A percentile compares a stretch with the other conserved stretches of the same genome.
Conservation (phyloP, 2,113 vertebrate species). For the Ptyas mucosa region DNA sequence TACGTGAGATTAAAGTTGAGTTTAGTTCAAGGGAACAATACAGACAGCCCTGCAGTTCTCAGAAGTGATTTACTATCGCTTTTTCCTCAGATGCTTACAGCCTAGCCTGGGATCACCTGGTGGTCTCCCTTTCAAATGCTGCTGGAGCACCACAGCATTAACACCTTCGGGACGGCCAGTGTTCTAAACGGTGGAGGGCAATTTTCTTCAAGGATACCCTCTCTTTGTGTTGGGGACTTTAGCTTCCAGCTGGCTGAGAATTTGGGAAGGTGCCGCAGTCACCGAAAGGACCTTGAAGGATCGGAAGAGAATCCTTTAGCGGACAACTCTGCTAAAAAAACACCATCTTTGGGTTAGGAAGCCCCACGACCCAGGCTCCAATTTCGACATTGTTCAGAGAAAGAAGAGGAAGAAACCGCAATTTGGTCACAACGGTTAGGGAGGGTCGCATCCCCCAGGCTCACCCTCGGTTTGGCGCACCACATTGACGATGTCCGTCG, state of each 20-base stretch:
- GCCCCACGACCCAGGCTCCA: not conserved
- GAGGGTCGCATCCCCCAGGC: not conserved
- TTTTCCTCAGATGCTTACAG: not conserved
- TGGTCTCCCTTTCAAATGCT: not conserved
- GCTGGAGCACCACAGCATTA: not conserved
- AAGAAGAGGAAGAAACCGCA: not conserved
- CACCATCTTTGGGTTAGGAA: not conserved
- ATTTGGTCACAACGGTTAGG: not conserved
- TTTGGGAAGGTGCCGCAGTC: not conserved
- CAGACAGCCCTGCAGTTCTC: not conserved
- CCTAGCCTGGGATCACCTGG: not conserved
- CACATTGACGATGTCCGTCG: constrained; percentile 75
- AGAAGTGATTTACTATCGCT: not conserved
- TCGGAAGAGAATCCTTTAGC: not conserved
- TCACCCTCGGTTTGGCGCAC: constrained; percentile 83
- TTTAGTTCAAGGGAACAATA: not conserved
- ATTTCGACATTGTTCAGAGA: not conserved
- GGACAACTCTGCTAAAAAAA: not conserved
- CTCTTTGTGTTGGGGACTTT: not conserved
- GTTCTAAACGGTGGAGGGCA: not conserved
- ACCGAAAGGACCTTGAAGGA: not conserved
- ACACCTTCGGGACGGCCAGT: not conserved
- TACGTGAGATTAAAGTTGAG: not conserved
- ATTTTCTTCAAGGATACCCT: not conserved
- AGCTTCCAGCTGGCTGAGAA: not conserved